Evolutionary conservation across 2,797 vertebrate genomes (phyloP).

Genomic region (Sebastes variabilis): DNA sequence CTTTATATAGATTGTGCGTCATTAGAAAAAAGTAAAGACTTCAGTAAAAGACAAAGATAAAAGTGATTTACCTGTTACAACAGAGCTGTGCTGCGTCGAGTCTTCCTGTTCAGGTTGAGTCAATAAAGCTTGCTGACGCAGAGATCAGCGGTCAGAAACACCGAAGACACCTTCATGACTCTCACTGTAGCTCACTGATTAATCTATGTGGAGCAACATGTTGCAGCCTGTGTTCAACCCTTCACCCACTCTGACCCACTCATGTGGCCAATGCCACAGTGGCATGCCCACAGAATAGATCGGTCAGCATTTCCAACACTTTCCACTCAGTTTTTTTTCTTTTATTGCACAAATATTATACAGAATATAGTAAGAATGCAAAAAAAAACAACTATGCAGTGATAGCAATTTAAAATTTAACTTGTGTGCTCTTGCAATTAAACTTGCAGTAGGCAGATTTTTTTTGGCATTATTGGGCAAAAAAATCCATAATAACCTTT

Average conservation of each 20-base stretch:
- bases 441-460: neutral
- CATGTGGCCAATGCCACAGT: neutral
- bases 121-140: slow-evolving; percentile 29
- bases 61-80: neutral
- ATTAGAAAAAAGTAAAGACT: neutral
- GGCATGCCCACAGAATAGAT: neutral
- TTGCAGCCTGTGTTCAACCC: neutral
- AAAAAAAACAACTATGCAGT: too few species aligned
- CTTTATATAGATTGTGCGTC: neutral
- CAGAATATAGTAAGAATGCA: neutral
- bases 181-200: too few species aligned
- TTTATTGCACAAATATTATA: neutral
- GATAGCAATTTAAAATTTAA: neutral
- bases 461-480: too few species aligned
- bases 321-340: too few species aligned
- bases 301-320: neutral
- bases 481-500: too few species aligned
- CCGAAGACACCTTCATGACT: neutral
- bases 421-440: neutral
- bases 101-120: slow-evolving; percentile 37
- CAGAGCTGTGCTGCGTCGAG: neutral
- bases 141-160: neutral
- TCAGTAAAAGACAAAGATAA: neutral
- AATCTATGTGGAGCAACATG: too few species aligned
- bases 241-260: neutral